A percentile compares a stretch with the other conserved stretches of the same genome.
Evolutionary conservation across 2,797 vertebrate species (phyloP).

Genomic region (Rhinophrynus dorsalis): DNA sequence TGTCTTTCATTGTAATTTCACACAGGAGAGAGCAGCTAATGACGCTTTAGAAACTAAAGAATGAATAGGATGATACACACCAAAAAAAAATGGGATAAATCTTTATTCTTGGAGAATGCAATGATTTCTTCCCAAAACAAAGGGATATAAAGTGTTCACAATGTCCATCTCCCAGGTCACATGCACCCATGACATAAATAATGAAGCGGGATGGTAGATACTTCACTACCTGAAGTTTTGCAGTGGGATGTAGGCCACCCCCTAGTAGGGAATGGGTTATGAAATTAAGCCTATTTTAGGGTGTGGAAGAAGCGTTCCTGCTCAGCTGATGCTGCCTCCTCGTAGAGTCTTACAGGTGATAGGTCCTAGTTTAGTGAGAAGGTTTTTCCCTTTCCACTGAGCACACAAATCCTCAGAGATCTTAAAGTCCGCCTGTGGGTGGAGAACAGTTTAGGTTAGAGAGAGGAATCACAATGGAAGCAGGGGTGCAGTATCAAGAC

Average conservation of each 20-base stretch:
- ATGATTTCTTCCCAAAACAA: not conserved
- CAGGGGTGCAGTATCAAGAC: not conserved
- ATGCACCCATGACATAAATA: conserved; percentile 28
- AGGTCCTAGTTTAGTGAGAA: conserved; percentile 89
- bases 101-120: conserved; percentile 10
- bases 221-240: not conserved
- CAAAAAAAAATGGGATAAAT: not conserved
- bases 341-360: conserved; percentile 90
- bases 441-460: not conserved
- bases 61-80: not conserved
- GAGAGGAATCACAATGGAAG: not conserved
- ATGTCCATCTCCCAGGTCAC: not conserved
- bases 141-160: not conserved
- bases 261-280: not conserved
- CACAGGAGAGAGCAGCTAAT: not conserved
- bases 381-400: conserved; percentile 87
- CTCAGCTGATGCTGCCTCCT: conserved; percentile 86
- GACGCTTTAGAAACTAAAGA: not conserved
- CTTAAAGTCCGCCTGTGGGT: conserved; percentile 79
- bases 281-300: not conserved
- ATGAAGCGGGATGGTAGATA: not conserved
- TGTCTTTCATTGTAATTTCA: not conserved
- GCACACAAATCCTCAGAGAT: conserved; percentile 81
- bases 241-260: not conserved
- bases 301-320: not conserved